phyloP scores from a whole-genome alignment of 2,113 vertebrate species.

The Murina feae region DNA sequence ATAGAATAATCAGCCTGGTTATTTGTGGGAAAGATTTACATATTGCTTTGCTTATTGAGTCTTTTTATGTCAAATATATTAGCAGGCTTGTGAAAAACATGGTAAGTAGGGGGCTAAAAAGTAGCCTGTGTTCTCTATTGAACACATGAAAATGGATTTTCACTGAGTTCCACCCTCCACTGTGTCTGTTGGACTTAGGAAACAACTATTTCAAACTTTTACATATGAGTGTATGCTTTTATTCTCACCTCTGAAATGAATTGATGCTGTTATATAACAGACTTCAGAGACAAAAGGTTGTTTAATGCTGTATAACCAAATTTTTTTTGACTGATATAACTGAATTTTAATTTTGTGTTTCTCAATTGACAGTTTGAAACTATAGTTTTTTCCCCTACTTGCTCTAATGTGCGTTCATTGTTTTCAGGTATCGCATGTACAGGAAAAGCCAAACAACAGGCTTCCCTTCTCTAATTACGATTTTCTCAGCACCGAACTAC shows the following conservation, averaged over 20 bases:
- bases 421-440: conserved; percentile 96
- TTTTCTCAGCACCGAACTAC: conserved; percentile 99
- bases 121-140: not conserved
- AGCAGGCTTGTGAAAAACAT: not conserved
- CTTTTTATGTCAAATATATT: not conserved
- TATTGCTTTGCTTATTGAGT: not conserved
- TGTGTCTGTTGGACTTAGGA: not conserved
- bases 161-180: not conserved
- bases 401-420: conserved; percentile 51
- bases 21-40: not conserved
- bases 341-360: not conserved
- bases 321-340: not conserved
- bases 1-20: not conserved
- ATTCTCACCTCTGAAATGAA: not conserved
- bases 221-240: not conserved
- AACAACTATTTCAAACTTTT: not conserved
- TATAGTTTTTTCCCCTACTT: not conserved
- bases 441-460: conserved; percentile 99
- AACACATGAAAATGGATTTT: not conserved
- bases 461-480: conserved; percentile 98
- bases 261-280: not conserved
- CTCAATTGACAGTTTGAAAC: not conserved
- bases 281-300: not conserved
- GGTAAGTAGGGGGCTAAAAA: not conserved
- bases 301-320: not conserved